Conservation (phyloP, 2,113 vertebrate species). For the Lophura nycthemera region DNA sequence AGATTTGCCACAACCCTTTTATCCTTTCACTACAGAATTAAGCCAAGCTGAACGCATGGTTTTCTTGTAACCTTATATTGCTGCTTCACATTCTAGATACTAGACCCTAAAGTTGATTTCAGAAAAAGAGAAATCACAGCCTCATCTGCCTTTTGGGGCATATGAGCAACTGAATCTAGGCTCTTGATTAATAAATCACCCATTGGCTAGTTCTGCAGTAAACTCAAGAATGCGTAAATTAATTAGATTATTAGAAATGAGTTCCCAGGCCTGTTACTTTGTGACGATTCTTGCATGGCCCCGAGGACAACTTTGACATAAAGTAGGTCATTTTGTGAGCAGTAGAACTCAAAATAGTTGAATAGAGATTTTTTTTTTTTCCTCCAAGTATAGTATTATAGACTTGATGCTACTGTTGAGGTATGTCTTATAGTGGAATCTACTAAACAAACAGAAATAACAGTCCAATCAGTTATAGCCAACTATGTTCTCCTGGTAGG, state of each 20-base stretch:
- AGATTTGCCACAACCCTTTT: neutral
- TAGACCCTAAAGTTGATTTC: constrained; percentile 2
- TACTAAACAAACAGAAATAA: neutral
- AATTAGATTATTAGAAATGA: constrained; percentile 65
- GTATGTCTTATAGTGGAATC: neutral
- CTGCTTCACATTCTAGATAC: neutral
- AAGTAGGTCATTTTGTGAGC: constrained; percentile 36
- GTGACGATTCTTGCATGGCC: constrained; percentile 41
- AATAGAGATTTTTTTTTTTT: neutral
- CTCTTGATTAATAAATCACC: constrained; percentile 54
- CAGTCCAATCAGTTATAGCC: neutral
- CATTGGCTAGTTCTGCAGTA: constrained; percentile 32
- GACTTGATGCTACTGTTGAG: neutral
- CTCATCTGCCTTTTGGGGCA: neutral
- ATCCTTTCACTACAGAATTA: neutral
- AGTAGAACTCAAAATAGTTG: neutral
- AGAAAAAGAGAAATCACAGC: neutral
- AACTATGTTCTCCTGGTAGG: neutral
- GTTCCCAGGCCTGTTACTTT: constrained; percentile 20
- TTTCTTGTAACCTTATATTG: neutral
- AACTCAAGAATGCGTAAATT: constrained; percentile 53
- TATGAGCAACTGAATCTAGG: neutral
- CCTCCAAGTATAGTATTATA: neutral
- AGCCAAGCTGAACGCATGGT: neutral
- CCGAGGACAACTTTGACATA: neutral